These are phyloP conservation scores for Helarctos malayanus DNA, from an alignment of 2,797 vertebrate genomes.

Conservation along the genomic window DNA sequence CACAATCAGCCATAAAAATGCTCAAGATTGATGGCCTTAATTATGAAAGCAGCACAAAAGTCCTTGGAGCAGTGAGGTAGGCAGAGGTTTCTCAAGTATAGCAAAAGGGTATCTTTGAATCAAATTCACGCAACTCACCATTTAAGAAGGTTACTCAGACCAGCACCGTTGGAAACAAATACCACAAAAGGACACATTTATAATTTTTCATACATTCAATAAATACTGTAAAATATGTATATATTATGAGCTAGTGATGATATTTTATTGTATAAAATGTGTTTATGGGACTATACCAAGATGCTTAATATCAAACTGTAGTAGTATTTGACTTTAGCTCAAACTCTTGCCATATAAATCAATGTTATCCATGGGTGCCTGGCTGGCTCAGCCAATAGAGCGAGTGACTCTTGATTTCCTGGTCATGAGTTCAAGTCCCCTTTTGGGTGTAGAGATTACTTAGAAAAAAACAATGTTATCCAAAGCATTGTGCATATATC, in stretches of 20 bases:
- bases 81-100: not conserved
- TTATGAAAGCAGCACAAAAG: slow-evolving; percentile 11
- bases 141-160: not conserved
- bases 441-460: not conserved
- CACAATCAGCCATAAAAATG: slow-evolving; percentile 37
- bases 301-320: not conserved
- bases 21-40: slow-evolving; percentile 47
- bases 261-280: not conserved
- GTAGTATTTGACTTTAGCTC: not conserved
- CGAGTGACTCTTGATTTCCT: not conserved
- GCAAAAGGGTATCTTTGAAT: not conserved
- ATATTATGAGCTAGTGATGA: not conserved
- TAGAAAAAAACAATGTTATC: not conserved
- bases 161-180: not conserved
- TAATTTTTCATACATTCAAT: not conserved
- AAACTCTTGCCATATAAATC: not conserved
- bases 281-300: not conserved
- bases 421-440: not conserved
- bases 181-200: not conserved
- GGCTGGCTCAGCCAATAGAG: not conserved
- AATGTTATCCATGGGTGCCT: not conserved
- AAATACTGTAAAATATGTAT: not conserved
- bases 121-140: not conserved
- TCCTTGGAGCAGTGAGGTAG: not conserved
- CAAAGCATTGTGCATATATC: not conserved